phyloP scores from a whole-genome alignment of 92 coral and sea anemone genomes.

The Porites rus region DNA sequence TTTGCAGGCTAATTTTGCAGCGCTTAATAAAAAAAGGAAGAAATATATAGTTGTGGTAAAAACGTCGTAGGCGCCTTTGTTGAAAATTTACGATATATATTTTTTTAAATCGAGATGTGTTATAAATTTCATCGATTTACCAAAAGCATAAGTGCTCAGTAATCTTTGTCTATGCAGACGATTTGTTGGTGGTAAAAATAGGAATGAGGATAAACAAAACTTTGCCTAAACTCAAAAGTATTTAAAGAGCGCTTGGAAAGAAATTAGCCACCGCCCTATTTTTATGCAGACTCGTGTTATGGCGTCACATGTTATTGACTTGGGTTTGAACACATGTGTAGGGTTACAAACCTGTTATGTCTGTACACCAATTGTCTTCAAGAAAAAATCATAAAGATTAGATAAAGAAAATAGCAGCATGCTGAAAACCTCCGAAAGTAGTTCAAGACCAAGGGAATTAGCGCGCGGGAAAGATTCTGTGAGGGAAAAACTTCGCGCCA shows the following conservation, averaged over 20 bases:
- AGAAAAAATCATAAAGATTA: background rate
- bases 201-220: background rate
- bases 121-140: too few relatives aligned
- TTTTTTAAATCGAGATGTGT: too few relatives aligned
- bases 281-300: background rate
- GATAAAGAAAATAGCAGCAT: background rate
- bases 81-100: too few relatives aligned
- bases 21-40: too few relatives aligned
- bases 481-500: constrained; percentile 58
- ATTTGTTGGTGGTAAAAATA: too few relatives aligned
- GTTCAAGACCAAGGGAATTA: background rate
- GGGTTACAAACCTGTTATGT: background rate
- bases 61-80: too few relatives aligned
- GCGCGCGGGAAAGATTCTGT: constrained; percentile 1
- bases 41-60: too few relatives aligned
- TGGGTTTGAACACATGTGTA: background rate
- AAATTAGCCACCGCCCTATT: background rate
- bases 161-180: background rate
- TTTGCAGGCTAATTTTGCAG: too few relatives aligned
- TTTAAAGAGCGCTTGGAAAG: background rate
- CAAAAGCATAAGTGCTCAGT: background rate
- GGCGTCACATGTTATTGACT: constrained; percentile 5
- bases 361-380: background rate
- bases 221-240: background rate
- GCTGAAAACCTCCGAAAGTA: background rate